Percentiles rank a stretch among this genome's conserved stretches.
These are phyloP conservation scores for Linyphia triangularis DNA, from an alignment of 2,888 invertebrate species.

Conservation along the genomic window DNA sequence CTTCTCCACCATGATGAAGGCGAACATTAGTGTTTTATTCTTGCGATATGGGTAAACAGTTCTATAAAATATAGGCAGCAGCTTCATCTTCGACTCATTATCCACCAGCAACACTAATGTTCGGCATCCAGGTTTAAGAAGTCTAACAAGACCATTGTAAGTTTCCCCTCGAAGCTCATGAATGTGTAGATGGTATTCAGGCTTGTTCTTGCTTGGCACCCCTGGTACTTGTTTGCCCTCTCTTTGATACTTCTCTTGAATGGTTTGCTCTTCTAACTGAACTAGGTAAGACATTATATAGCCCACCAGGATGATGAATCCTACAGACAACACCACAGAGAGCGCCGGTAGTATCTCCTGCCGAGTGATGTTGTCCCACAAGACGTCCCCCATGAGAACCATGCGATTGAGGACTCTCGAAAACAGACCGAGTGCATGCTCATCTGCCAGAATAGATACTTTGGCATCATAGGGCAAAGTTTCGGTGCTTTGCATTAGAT, in stretches of 20 bases:
- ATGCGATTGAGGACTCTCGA: constrained; percentile 85
- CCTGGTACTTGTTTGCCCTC: constrained; percentile 79
- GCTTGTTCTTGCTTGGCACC: constrained; percentile 71
- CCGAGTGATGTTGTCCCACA: constrained; percentile 86
- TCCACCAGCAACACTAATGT: constrained; percentile 95
- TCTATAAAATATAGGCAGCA: constrained; percentile 94
- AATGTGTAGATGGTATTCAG: constrained; percentile 83
- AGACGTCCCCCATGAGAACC: constrained; percentile 85
- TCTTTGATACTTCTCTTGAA: constrained; percentile 77
- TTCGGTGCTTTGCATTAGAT: constrained; percentile 87
- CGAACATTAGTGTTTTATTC: constrained; percentile 97
- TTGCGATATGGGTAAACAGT: constrained; percentile 97
- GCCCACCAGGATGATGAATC: constrained; percentile 88
- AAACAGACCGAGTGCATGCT: constrained; percentile 87
- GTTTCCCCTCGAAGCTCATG: constrained; percentile 97
- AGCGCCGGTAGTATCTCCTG: constrained; percentile 89
- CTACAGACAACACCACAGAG: constrained; percentile 88
- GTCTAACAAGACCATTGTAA: constrained; percentile 94
- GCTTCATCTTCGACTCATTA: constrained; percentile 89
- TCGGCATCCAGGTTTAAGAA: constrained; percentile 96
- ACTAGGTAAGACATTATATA: constrained; percentile 92
- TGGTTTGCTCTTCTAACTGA: constrained; percentile 83
- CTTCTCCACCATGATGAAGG: constrained; percentile 94
- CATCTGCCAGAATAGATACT: constrained; percentile 85
- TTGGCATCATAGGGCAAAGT: constrained; percentile 89